Percentiles rank a stretch among this genome's conserved stretches.
Conservation (phyloP, 2,113 vertebrate species). For the Rostratula benghalensis region DNA sequence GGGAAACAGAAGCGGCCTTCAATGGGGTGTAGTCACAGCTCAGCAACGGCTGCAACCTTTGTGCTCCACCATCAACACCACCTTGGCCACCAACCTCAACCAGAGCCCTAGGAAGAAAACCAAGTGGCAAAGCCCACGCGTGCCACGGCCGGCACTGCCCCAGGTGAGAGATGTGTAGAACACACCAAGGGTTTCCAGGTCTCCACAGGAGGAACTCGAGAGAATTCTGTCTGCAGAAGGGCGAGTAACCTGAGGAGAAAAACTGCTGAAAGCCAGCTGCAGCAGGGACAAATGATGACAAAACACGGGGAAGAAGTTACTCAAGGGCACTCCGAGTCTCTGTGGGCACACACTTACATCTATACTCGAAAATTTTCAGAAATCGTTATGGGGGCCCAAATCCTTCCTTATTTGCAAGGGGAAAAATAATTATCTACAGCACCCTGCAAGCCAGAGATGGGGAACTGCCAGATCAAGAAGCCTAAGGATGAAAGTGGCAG, state of each 20-base stretch:
- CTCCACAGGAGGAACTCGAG: not conserved
- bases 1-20: not conserved
- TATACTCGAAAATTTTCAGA: not conserved
- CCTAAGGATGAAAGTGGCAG: not conserved
- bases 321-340: not conserved
- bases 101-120: not conserved
- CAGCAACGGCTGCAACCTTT: not conserved
- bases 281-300: not conserved
- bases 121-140: not conserved
- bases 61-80: not conserved
- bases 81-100: not conserved
- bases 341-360: not conserved
- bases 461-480: not conserved
- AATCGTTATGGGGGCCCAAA: not conserved
- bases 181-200: not conserved
- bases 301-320: not conserved
- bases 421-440: not conserved
- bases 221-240: not conserved
- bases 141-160: not conserved
- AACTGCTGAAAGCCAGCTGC: not conserved
- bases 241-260: not conserved
- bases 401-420: not conserved
- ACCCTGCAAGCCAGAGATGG: not conserved
- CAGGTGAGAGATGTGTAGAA: not conserved
- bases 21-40: not conserved